A percentile compares a stretch with the other conserved stretches of the same genome.
Conservation (phyloP, 2,113 vertebrate species). For the Pampusana beccarii region DNA sequence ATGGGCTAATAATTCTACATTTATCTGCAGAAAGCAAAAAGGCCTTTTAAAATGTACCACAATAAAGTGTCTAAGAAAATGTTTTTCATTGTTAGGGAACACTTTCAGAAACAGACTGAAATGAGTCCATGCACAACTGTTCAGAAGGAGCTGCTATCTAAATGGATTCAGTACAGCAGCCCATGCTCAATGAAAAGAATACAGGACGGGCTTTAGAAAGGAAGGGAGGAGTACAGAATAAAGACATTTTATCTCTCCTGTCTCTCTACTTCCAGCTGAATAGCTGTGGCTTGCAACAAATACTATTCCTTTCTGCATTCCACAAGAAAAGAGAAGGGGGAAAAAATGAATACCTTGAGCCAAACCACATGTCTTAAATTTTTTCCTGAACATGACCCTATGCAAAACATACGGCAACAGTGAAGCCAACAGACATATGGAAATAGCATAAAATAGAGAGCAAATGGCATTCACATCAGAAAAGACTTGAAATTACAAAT, state of each 20-base stretch:
- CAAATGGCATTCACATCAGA: neutral
- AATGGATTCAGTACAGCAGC: neutral
- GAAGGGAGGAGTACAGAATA: neutral
- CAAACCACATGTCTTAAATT: constrained; percentile 14
- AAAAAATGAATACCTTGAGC: neutral
- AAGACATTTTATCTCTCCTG: neutral
- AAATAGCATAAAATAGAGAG: neutral
- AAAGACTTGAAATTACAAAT: neutral
- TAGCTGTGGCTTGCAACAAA: neutral
- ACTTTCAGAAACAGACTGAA: neutral
- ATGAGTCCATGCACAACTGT: neutral
- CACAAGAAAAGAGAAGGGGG: neutral
- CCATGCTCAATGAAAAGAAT: neutral
- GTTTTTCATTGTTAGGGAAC: neutral
- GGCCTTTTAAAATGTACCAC: neutral
- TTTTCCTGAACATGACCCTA: constrained; percentile 3
- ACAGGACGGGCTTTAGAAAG: neutral
- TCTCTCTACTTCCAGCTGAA: constrained; percentile 4
- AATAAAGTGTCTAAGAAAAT: neutral
- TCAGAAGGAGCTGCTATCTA: neutral
- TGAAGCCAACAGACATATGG: neutral
- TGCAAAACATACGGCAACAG: neutral
- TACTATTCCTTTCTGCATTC: constrained; percentile 8
- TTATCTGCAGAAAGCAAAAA: neutral
- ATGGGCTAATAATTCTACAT: neutral